A percentile compares a stretch with the other conserved stretches of the same genome.
phyloP scores from a whole-genome alignment of 2,888 invertebrate species.

The Pycnomerus fuliginosus region DNA sequence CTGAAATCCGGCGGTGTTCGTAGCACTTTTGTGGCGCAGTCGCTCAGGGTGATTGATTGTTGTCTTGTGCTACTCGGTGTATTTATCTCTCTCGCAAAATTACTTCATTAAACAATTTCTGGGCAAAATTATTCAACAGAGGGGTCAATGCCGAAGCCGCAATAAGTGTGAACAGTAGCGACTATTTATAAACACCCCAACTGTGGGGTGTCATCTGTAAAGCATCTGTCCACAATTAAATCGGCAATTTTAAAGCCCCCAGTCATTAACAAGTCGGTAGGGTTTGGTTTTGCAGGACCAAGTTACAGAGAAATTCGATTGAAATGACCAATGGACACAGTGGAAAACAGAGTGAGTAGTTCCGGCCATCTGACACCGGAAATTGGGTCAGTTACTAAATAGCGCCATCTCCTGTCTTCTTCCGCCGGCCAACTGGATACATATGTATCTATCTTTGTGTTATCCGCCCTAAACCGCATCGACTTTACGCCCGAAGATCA shows the following conservation, averaged over 20 bases:
- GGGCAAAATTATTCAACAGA: too few species aligned
- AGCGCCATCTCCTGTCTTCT: slow-evolving; percentile 46
- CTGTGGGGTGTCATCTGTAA: too few species aligned
- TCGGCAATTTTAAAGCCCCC: slow-evolving; percentile 18
- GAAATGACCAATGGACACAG: slow-evolving; percentile 39
- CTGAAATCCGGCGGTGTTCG: too few species aligned
- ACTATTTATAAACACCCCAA: too few species aligned
- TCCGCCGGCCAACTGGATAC: slow-evolving; percentile 35
- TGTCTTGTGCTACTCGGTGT: too few species aligned
- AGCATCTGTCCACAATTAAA: slow-evolving; percentile 14
- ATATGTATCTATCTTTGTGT: slow-evolving; percentile 27
- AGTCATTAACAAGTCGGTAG: slow-evolving; percentile 19
- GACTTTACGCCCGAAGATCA: too few species aligned
- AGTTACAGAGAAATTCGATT: slow-evolving; percentile 27
- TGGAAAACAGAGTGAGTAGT: slow-evolving; percentile 43
- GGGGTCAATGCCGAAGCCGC: too few species aligned
- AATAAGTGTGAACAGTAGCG: too few species aligned
- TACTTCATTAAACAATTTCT: too few species aligned
- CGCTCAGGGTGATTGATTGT: too few species aligned
- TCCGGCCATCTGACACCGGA: slow-evolving; percentile 47
- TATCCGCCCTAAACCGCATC: slow-evolving; percentile 7
- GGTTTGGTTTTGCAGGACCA: slow-evolving; percentile 17
- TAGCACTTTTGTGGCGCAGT: too few species aligned
- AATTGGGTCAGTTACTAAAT: slow-evolving; percentile 50
- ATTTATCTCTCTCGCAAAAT: too few species aligned